Evolutionary conservation across 2,797 vertebrate genomes (phyloP).

Genomic region (Dromococcyx pavoninus): DNA sequence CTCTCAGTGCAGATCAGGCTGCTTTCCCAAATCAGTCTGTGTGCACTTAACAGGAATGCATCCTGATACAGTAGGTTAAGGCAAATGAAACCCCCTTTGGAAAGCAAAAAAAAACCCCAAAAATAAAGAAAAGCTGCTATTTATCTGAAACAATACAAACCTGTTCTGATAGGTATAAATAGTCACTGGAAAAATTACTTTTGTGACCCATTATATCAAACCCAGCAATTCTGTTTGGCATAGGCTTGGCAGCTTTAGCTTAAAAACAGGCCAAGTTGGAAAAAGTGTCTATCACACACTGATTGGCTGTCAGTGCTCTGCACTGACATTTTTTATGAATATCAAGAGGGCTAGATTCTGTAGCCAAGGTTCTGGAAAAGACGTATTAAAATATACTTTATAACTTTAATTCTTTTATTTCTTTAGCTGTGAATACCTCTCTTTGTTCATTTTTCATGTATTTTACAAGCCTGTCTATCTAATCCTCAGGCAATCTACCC

Average conservation of each 20-base stretch:
- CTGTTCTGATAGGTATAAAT: not conserved
- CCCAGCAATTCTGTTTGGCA: not conserved
- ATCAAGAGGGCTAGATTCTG: conserved; percentile 21
- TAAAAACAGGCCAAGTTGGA: not conserved
- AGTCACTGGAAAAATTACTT: not conserved
- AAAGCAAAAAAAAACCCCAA: accelerated
- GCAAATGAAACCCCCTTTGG: not conserved
- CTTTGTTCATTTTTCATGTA: not conserved
- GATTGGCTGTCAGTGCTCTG: not conserved
- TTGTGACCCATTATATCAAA: not conserved
- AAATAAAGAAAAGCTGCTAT: not conserved
- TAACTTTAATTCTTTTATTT: conserved; percentile 13
- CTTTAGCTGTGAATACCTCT: not conserved
- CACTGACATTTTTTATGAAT: conserved; percentile 39
- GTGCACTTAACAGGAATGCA: not conserved
- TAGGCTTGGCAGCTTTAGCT: not conserved
- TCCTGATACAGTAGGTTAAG: not conserved
- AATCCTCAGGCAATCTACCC: not conserved
- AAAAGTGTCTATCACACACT: not conserved
- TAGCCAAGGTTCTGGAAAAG: conserved; percentile 21
- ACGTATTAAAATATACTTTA: not conserved
- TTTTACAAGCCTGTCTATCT: not conserved
- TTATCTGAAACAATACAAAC: not conserved
- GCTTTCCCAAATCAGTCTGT: not conserved
- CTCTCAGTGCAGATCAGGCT: not conserved